Conservation (phyloP, 30 jellyfish, hydroid and myxozoan genomes). For the Morbakka virulenta region DNA sequence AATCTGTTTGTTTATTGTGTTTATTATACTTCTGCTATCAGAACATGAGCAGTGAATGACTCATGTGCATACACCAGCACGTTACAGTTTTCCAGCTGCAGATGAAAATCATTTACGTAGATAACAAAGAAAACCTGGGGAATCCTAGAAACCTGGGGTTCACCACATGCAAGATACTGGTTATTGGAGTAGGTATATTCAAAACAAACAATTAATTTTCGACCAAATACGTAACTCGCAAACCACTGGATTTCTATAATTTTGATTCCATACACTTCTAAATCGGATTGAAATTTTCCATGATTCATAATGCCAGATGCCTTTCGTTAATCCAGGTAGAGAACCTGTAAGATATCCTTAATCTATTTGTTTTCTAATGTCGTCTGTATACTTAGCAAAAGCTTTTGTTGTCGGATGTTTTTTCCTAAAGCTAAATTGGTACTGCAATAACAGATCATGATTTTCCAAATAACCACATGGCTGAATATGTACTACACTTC, state of each 20-base stretch:
- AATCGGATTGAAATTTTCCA: too few relatives aligned
- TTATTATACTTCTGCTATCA: constrained; percentile 12
- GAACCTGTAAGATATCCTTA: background rate
- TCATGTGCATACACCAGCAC: constrained; percentile 28
- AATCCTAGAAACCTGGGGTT: background rate
- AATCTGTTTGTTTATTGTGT: constrained; percentile 11
- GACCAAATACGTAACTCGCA: background rate
- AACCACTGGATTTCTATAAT: background rate
- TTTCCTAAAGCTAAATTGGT: constrained; percentile 24
- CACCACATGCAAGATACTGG: constrained; percentile 13
- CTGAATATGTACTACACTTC: constrained; percentile 10
- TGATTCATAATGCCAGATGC: too few relatives aligned
- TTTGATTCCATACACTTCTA: background rate
- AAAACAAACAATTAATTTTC: constrained; percentile 2
- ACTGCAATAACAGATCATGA: constrained; percentile 7
- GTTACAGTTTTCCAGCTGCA: constrained; percentile 13
- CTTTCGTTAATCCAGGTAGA: background rate
- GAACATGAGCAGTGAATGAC: constrained; percentile 1
- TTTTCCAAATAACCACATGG: constrained; percentile 6
- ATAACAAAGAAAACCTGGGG: constrained; percentile 30
- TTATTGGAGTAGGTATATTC: background rate
- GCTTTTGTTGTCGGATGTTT: too few relatives aligned
- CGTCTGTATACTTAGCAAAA: constrained; percentile 4
- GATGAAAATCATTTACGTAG: constrained; percentile 32
- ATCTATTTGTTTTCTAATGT: background rate